phyloP scores from a whole-genome alignment of 2,797 vertebrate species.

The Podargus strigoides region DNA sequence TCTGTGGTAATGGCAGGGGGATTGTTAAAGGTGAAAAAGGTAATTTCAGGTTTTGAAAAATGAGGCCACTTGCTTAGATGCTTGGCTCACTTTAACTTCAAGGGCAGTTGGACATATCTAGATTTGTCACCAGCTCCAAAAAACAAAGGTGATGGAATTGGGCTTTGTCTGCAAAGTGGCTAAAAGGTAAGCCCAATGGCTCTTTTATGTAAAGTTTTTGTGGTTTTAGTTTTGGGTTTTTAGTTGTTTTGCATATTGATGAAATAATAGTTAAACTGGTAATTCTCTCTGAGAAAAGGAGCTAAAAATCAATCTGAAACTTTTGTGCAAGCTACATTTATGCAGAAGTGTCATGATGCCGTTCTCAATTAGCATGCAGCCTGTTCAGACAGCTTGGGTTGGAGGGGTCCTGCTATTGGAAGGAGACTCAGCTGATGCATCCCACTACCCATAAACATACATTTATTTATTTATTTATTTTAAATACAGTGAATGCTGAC shows the following conservation, averaged over 20 bases:
- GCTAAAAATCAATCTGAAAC: background rate
- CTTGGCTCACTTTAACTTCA: background rate
- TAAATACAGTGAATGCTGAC: background rate
- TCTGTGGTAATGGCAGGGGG: background rate
- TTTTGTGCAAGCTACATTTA: background rate
- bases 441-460: background rate
- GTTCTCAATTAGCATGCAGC: background rate
- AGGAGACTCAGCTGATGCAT: background rate
- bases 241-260: background rate
- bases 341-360: accelerated
- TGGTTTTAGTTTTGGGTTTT: background rate
- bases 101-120: background rate
- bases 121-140: background rate
- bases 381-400: background rate
- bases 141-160: background rate
- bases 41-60: background rate
- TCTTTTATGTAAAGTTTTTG: no score
- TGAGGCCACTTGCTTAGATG: background rate
- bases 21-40: constrained; percentile 13
- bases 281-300: background rate
- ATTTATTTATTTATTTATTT: no score
- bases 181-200: background rate
- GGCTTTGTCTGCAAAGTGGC: background rate
- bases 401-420: background rate
- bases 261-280: background rate